Evolutionary conservation across 2,888 invertebrate species (phyloP).

Genomic region (Luperina testacea): DNA sequence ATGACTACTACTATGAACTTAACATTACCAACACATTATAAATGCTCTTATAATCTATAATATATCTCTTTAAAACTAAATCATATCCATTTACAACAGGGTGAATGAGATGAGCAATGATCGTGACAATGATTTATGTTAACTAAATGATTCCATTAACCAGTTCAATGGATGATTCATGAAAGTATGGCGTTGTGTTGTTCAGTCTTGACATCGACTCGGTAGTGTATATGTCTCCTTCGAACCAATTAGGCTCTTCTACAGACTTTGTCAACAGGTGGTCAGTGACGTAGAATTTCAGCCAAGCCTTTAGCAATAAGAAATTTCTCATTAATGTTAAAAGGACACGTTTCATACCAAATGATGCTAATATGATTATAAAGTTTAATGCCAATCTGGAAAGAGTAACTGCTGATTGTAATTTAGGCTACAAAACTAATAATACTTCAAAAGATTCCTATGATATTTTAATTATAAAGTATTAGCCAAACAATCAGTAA

Average conservation of each 20-base stretch:
- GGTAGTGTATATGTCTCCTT: constrained; percentile 83
- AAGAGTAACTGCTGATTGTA: constrained; percentile 46
- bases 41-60: constrained; percentile 69
- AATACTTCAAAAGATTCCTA: neutral
- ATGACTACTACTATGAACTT: constrained; percentile 38
- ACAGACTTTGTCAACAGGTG: constrained; percentile 87
- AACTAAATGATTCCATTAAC: constrained; percentile 88
- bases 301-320: constrained; percentile 89
- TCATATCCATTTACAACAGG: constrained; percentile 74
- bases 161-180: constrained; percentile 85
- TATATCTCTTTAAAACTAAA: constrained; percentile 79
- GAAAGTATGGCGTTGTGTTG: constrained; percentile 80
- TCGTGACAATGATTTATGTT: constrained; percentile 71
- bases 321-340: constrained; percentile 75
- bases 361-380: constrained; percentile 25
- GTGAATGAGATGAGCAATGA: constrained; percentile 77
- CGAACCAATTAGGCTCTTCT: constrained; percentile 88
- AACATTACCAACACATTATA: constrained; percentile 63
- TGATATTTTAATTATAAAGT: neutral
- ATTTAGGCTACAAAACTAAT: neutral
- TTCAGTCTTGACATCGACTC: constrained; percentile 82
- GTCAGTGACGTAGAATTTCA: constrained; percentile 90
- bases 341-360: constrained; percentile 47
- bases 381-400: constrained; percentile 38
- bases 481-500: constrained; percentile 33